Evolutionary conservation across 2,113 vertebrate genomes (phyloP).

Genomic region (Setophaga kirtlandii): DNA sequence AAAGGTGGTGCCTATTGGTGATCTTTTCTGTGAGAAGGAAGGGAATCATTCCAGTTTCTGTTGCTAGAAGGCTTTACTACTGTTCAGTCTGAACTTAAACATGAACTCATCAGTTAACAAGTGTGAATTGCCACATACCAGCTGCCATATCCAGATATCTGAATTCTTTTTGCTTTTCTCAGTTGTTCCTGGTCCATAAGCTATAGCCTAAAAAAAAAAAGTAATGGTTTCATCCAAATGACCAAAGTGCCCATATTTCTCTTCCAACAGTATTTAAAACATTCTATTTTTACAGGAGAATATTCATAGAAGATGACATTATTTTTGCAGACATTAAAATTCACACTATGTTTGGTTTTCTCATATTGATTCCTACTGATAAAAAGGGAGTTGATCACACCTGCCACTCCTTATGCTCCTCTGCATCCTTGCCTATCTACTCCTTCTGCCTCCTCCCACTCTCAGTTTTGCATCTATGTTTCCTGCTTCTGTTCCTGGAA

Average conservation of each 20-base stretch:
- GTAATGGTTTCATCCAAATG: neutral
- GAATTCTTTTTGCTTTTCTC: conserved; percentile 61
- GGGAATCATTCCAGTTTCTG: neutral
- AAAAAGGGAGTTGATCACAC: conserved; percentile 61
- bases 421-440: conserved; percentile 32
- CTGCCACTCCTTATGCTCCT: conserved; percentile 60
- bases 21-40: neutral
- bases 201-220: conserved; percentile 70
- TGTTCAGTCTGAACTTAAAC: neutral
- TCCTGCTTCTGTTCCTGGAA: conserved; percentile 47
- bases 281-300: conserved; percentile 6
- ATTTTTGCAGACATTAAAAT: conserved; percentile 53
- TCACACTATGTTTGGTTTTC: conserved; percentile 40
- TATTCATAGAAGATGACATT: neutral
- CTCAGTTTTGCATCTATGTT: conserved; percentile 33
- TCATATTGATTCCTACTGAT: conserved; percentile 51
- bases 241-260: neutral
- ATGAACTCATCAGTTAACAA: neutral
- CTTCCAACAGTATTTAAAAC: neutral
- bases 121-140: conserved; percentile 74
- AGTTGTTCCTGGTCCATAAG: conserved; percentile 82
- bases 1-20: neutral
- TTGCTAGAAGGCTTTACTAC: conserved; percentile 10
- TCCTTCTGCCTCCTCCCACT: conserved; percentile 61
- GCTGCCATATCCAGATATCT: conserved; percentile 94